phyloP scores from a whole-genome alignment of 2,113 vertebrate genomes.

The Esox niger region DNA sequence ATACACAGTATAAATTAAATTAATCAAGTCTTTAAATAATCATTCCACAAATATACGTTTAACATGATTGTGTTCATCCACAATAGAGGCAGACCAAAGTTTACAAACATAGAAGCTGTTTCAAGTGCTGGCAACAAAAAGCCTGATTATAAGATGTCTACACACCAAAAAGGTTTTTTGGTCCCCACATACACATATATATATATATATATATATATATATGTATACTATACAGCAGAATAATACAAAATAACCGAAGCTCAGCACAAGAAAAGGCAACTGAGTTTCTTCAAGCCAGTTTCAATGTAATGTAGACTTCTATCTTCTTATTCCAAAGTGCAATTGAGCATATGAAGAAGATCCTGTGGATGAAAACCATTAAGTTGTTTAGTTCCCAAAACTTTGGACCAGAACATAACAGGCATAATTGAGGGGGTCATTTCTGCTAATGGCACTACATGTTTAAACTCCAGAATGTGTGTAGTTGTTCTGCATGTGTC shows the following conservation, averaged over 20 bases:
- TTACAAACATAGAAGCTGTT: conserved; percentile 77
- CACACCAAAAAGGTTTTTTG: conserved; percentile 74
- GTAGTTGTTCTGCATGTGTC: background rate
- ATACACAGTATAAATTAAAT: conserved; percentile 95
- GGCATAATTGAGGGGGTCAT: no score
- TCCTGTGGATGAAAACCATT: conserved; percentile 62
- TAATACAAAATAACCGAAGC: conserved; percentile 78
- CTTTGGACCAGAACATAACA: background rate
- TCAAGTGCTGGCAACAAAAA: conserved; percentile 74
- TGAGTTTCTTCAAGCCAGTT: conserved; percentile 72
- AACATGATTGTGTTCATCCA: conserved; percentile 71
- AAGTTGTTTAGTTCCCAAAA: background rate
- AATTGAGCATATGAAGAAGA: conserved; percentile 79
- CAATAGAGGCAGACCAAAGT: conserved; percentile 74
- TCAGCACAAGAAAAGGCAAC: conserved; percentile 79
- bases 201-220: conserved; percentile 66
- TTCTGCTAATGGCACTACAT: no score
- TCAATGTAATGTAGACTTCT: conserved; percentile 59
- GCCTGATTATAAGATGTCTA: conserved; percentile 63
- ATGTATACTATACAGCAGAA: conserved; percentile 69
- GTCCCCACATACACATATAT: conserved; percentile 81
- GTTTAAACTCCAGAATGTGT: background rate
- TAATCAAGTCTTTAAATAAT: conserved; percentile 94
- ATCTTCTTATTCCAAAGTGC: conserved; percentile 89
- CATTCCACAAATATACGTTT: conserved; percentile 94